These are phyloP conservation scores for Cephus runcator DNA, from an alignment of 2,888 invertebrate genomes.

Conservation along the genomic window DNA sequence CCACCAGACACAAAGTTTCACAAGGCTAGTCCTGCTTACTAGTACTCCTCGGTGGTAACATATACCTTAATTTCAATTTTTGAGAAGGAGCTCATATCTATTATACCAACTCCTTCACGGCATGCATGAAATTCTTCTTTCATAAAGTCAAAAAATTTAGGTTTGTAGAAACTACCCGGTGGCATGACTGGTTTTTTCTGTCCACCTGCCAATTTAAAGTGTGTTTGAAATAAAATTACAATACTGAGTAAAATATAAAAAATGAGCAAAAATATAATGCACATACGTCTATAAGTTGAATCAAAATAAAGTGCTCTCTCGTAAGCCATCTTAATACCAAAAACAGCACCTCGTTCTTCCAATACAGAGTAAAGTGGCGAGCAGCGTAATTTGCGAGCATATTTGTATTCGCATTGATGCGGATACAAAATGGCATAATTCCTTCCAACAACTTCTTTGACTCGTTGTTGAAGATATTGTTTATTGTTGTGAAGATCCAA, in stretches of 20 bases:
- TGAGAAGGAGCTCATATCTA: slow-evolving; percentile 83
- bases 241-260: slow-evolving; percentile 1
- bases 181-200: slow-evolving; percentile 69
- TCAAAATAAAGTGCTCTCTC: slow-evolving; percentile 78
- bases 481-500: slow-evolving; percentile 75
- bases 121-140: slow-evolving; percentile 79
- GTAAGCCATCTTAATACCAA: slow-evolving; percentile 78
- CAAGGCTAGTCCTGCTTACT: too few species aligned
- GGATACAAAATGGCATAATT: slow-evolving; percentile 71
- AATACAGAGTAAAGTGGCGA: slow-evolving; percentile 77
- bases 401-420: slow-evolving; percentile 72
- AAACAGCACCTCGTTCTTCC: slow-evolving; percentile 74
- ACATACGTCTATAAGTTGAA: slow-evolving; percentile 67
- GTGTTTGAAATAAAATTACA: slow-evolving; percentile 9
- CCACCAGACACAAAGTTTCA: too few species aligned
- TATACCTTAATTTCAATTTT: slow-evolving; percentile 79
- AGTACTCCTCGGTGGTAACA: slow-evolving; percentile 7
- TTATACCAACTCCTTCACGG: slow-evolving; percentile 79
- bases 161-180: slow-evolving; percentile 74
- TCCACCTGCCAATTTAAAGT: slow-evolving; percentile 56
- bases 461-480: slow-evolving; percentile 71
- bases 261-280: not conserved
- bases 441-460: slow-evolving; percentile 75
- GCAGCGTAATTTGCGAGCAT: slow-evolving; percentile 72
- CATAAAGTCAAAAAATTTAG: slow-evolving; percentile 76